These are phyloP conservation scores for Turritopsis rubra DNA, from an alignment of 30 jellyfish, hydroid and myxozoan species.

Conservation along the genomic window DNA sequence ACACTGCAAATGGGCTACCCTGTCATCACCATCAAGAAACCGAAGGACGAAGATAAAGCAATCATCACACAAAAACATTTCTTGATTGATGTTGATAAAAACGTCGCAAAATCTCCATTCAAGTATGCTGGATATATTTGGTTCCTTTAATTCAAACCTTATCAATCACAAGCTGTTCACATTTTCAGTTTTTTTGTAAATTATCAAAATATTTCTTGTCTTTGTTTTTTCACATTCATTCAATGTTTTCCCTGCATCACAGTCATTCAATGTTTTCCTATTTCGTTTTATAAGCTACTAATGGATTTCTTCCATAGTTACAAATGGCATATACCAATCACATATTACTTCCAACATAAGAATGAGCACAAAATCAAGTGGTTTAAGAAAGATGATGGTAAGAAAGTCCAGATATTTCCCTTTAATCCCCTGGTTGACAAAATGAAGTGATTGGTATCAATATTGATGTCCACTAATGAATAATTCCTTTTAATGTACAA, in stretches of 20 bases:
- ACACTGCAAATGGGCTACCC: slow-evolving; percentile 84
- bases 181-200: neutral
- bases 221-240: neutral
- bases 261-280: neutral
- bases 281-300: neutral
- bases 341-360: slow-evolving; percentile 38
- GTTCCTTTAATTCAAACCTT: neutral
- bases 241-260: too few species aligned
- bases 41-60: slow-evolving; percentile 28
- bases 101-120: slow-evolving; percentile 31
- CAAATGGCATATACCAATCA: slow-evolving; percentile 78
- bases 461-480: too few species aligned
- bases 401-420: neutral
- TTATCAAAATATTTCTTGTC: too few species aligned
- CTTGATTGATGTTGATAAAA: slow-evolving; percentile 35
- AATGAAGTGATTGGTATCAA: neutral
- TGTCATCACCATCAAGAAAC: slow-evolving; percentile 43
- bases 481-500: too few species aligned
- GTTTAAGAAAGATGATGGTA: slow-evolving; percentile 21
- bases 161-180: neutral
- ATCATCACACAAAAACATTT: slow-evolving; percentile 58
- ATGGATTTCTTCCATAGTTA: slow-evolving; percentile 28
- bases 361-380: slow-evolving; percentile 16
- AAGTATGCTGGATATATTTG: slow-evolving; percentile 28
- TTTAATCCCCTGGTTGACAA: neutral